These are phyloP conservation scores for Pelvicachromis taeniatus DNA, from an alignment of 2,113 vertebrate species.

Conservation along the genomic window DNA sequence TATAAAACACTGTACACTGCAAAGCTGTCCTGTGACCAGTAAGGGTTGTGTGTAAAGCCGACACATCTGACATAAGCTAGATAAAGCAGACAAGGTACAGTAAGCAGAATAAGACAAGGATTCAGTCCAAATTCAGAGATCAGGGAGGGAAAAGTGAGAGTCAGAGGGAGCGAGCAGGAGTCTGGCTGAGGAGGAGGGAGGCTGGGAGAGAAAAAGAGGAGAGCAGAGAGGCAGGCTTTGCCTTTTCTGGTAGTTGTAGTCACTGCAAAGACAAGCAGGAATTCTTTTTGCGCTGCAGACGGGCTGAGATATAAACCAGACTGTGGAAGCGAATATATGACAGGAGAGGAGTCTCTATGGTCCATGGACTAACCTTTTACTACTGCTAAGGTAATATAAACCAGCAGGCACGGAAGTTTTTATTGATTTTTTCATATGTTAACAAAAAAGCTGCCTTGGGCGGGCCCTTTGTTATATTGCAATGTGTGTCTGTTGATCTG, in stretches of 20 bases:
- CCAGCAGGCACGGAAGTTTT: background rate
- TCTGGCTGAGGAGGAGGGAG: slow-evolving; percentile 44
- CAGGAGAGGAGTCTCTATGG: slow-evolving; percentile 6
- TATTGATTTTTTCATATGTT: background rate
- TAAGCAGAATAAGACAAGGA: background rate
- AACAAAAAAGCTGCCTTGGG: background rate
- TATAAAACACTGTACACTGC: background rate
- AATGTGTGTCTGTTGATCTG: background rate
- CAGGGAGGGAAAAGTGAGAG: slow-evolving; percentile 50
- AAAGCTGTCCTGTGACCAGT: background rate
- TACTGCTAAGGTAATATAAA: slow-evolving; percentile 59
- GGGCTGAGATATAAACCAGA: slow-evolving; percentile 68
- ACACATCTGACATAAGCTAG: background rate
- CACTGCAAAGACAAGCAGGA: slow-evolving; percentile 49
- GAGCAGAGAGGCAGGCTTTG: slow-evolving; percentile 62
- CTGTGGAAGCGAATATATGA: slow-evolving; percentile 38
- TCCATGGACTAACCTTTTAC: slow-evolving; percentile 48
- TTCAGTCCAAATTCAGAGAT: slow-evolving; percentile 64
- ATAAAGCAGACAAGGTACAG: background rate
- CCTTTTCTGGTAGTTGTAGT: slow-evolving; percentile 77
- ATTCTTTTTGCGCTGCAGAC: slow-evolving; percentile 51
- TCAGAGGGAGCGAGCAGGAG: slow-evolving; percentile 61
- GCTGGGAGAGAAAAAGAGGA: slow-evolving; percentile 8
- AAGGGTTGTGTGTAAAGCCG: background rate
- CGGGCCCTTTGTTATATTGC: background rate